Percentiles rank a stretch among this genome's conserved stretches.
These are phyloP conservation scores for Arrhopalites spinosus DNA, from an alignment of 2,888 invertebrate species.

Conservation along the genomic window DNA sequence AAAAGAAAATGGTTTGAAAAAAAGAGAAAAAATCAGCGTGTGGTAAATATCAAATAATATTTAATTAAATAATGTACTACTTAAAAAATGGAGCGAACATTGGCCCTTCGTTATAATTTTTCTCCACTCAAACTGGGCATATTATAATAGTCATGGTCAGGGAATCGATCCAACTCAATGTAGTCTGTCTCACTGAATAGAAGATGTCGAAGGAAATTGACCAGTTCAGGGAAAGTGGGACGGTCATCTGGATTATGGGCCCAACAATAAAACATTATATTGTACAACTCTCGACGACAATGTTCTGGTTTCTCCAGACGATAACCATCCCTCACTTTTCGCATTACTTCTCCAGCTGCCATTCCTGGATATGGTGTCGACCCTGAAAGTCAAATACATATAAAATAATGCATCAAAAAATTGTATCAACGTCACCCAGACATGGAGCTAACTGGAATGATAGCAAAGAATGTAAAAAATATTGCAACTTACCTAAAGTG, in stretches of 20 bases:
- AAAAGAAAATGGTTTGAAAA: too few species aligned
- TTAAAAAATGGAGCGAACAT: not conserved
- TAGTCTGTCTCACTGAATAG: constrained; percentile 90
- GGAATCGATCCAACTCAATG: constrained; percentile 88
- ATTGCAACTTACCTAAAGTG: constrained; percentile 69
- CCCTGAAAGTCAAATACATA: constrained; percentile 67
- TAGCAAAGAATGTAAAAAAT: not conserved
- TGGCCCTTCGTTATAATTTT: constrained; percentile 54
- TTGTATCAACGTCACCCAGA: not conserved
- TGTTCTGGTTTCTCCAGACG: constrained; percentile 91
- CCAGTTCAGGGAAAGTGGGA: constrained; percentile 83
- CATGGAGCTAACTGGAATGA: not conserved
- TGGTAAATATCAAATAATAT: too few species aligned
- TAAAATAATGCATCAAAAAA: constrained; percentile 3
- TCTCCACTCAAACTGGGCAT: constrained; percentile 69
- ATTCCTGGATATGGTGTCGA: constrained; percentile 94
- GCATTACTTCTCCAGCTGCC: constrained; percentile 87
- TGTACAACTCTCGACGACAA: constrained; percentile 87
- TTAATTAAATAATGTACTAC: constrained; percentile 2
- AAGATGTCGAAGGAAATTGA: constrained; percentile 78
- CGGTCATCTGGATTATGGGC: constrained; percentile 80
- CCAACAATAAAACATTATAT: constrained; percentile 97
- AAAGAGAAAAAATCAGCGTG: not conserved
- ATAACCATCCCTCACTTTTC: constrained; percentile 84
- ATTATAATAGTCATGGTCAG: constrained; percentile 81